A percentile compares a stretch with the other conserved stretches of the same genome.
Conservation (phyloP, 2,888 invertebrate species). For the Graphium colonna region DNA sequence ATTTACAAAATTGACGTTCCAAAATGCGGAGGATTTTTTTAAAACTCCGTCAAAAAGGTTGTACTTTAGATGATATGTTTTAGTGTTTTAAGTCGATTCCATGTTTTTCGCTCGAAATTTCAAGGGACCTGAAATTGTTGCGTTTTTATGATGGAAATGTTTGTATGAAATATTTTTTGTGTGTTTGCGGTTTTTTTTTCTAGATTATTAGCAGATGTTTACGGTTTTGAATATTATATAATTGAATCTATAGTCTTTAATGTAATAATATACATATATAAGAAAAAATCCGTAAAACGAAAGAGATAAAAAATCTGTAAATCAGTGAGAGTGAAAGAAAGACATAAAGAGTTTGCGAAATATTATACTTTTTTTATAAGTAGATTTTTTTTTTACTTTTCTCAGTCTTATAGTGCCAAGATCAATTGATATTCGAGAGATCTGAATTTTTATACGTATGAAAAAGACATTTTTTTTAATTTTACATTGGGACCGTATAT, state of each 20-base stretch:
- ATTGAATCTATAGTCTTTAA: neutral
- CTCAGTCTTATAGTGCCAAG: constrained; percentile 7
- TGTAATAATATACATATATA: neutral
- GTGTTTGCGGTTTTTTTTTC: neutral
- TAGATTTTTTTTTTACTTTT: neutral
- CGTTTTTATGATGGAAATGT: neutral
- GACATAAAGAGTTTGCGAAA: neutral
- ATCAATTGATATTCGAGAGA: neutral
- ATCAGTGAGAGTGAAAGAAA: neutral
- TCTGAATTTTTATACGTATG: constrained; percentile 3
- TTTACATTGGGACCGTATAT: too few species aligned
- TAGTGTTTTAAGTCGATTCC: constrained; percentile 7
- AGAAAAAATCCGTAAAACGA: neutral
- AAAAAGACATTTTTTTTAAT: constrained; percentile 13
- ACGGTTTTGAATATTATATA: neutral
- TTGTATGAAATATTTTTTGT: neutral
- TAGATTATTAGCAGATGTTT: neutral
- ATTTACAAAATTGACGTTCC: neutral
- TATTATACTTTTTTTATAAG: neutral
- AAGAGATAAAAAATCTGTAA: neutral
- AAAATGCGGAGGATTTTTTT: neutral
- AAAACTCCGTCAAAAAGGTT: constrained; percentile 7
- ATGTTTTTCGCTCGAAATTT: constrained; percentile 15
- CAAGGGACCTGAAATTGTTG: constrained; percentile 20
- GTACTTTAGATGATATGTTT: constrained; percentile 16